Evolutionary conservation across 2,888 invertebrate genomes (phyloP), one percentile per base, ranked within the genome.

Genomic region (Smittia sp.): DNA sequence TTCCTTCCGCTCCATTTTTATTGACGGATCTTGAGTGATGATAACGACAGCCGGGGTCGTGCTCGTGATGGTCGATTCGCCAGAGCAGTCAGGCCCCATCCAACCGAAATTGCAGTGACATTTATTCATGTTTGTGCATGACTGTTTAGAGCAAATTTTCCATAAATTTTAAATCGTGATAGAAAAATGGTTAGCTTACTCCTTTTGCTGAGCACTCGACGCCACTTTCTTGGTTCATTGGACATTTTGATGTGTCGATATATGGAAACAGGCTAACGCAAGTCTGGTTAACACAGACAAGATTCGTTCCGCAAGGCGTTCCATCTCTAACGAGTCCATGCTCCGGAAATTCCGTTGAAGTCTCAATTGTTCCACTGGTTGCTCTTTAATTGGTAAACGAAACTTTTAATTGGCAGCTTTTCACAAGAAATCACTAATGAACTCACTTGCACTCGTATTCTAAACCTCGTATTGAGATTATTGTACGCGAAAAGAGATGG

Each of bases 381-480:
- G 92, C 89, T 82, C 92, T 92, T 63, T 11, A 85, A 63, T 78
- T 75, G 74, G 3, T 3, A 63, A 58, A 65, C 15, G 65, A 7
- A 25, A 65, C 15, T 65, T 1, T 25, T 27, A 22, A 65, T 27
- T 13, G 24, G 20, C 11, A 13, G 2, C 6, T 32, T 65, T 65
- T 4, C 1, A 65, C 15, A 24, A 32, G 32, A 32, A 66, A n/a
- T 67, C 39, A 39, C 20, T 46, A 39, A 11, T 74, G 68, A 66
- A 90, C 92, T 89, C 83, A 96, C 96, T 97, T 98, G 96, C 97
- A 98, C 83, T 96, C 95, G 80, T 92, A 95, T 81, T 96, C 95
- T 75, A 87, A 86, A 58, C 94, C 92, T 79, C 92, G 93, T 80
- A 92, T 92, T 75, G 92, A 92, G 80, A 97, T 92, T 76, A 93